Evolutionary conservation across 2,888 invertebrate genomes (phyloP).

Genomic region (Limulus polyphemus): DNA sequence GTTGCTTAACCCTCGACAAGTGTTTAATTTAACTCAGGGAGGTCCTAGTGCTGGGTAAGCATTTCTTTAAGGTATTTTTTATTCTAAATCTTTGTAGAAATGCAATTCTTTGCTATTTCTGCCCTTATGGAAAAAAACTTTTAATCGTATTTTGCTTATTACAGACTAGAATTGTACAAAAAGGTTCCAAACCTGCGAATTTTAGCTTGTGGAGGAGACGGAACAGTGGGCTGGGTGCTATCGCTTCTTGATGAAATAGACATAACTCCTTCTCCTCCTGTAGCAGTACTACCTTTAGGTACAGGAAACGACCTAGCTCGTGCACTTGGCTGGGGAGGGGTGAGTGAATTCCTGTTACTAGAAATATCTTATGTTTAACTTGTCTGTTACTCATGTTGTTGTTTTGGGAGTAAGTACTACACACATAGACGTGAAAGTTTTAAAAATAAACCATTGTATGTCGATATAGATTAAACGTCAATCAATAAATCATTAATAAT

Average conservation of each 20-base stretch:
- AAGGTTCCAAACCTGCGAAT: conserved; percentile 85
- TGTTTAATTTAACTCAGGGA: conserved; percentile 85
- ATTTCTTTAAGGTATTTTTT: not conserved
- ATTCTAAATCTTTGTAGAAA: no score
- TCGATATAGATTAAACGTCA: no score
- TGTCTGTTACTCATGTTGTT: no score
- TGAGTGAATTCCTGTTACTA: no score
- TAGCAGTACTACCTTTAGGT: conserved; percentile 88
- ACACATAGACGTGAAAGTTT: no score
- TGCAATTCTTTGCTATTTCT: no score
- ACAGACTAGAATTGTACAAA: conserved; percentile 78
- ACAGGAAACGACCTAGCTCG: conserved; percentile 95
- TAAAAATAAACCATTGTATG: no score
- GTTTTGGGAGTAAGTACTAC: no score
- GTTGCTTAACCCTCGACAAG: conserved; percentile 92
- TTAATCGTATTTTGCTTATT: no score
- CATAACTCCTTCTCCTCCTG: conserved; percentile 67
- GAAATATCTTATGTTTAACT: no score
- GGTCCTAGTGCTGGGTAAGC: conserved; percentile 74
- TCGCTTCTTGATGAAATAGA: conserved; percentile 84
- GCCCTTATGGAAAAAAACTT: no score
- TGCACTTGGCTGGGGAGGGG: conserved; percentile 89
- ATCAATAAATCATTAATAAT: no score
- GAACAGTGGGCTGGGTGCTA: conserved; percentile 96
- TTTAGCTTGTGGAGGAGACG: conserved; percentile 93